Conservation (phyloP, 2,797 vertebrate species). For the Hippoglossus hippoglossus region DNA sequence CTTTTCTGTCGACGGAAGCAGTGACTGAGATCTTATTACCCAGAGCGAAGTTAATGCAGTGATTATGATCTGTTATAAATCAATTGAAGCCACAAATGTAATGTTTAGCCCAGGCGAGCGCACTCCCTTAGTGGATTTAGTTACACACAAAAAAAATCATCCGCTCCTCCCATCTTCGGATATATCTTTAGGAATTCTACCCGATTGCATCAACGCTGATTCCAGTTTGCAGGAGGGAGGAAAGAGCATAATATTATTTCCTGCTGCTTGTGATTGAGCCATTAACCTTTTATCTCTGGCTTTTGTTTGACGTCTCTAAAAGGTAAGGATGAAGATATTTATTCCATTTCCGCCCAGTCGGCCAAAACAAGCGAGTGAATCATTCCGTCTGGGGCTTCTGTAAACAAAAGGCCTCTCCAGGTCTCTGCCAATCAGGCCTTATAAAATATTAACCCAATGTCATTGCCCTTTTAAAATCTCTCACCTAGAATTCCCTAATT, state of each 20-base stretch:
- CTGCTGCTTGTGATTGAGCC: slow-evolving; percentile 82
- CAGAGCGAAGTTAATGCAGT: slow-evolving; percentile 80
- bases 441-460: slow-evolving; percentile 98
- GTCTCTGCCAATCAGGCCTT: slow-evolving; percentile 91
- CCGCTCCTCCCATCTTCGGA: slow-evolving; percentile 65
- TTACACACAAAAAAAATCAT: slow-evolving; percentile 70
- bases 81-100: slow-evolving; percentile 83
- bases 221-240: slow-evolving; percentile 62
- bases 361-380: slow-evolving; percentile 88
- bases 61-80: slow-evolving; percentile 84
- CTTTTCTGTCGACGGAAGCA: slow-evolving; percentile 73
- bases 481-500: slow-evolving; percentile 99
- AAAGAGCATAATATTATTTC: slow-evolving; percentile 79
- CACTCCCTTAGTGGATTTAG: slow-evolving; percentile 76
- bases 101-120: slow-evolving; percentile 79
- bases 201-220: slow-evolving; percentile 75
- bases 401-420: slow-evolving; percentile 83
- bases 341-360: slow-evolving; percentile 87
- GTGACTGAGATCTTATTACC: slow-evolving; percentile 82
- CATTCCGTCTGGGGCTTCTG: slow-evolving; percentile 80
- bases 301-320: slow-evolving; percentile 87
- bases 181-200: slow-evolving; percentile 81
- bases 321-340: slow-evolving; percentile 88
- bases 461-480: slow-evolving; percentile 99
- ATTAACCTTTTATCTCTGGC: slow-evolving; percentile 86